These are phyloP conservation scores for Rhyacichthys aspro DNA, from an alignment of 2,797 vertebrate genomes.

Conservation along the genomic window DNA sequence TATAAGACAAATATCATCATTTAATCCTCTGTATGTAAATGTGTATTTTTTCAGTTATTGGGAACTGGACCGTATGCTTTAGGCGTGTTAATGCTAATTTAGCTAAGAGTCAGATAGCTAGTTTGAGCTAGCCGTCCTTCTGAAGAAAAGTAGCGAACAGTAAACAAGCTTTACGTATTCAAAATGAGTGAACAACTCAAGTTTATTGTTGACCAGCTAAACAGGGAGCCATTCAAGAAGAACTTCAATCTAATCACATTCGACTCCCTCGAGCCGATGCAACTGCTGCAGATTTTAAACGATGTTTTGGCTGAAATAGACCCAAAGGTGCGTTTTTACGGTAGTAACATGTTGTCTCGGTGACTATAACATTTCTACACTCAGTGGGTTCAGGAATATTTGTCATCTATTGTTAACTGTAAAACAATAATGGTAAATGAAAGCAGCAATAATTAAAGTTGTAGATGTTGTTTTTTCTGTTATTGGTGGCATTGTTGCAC, in stretches of 20 bases:
- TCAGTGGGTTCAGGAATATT: too few relatives aligned
- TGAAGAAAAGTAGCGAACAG: neutral
- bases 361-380: too few relatives aligned
- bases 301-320: constrained; percentile 96
- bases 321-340: constrained; percentile 84
- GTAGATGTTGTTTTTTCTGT: neutral
- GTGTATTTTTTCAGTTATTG: too few relatives aligned
- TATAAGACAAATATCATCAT: too few relatives aligned
- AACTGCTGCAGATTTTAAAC: constrained; percentile 91
- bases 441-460: too few relatives aligned
- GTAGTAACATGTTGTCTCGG: too few relatives aligned
- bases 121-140: constrained; percentile 28
- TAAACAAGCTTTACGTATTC: neutral
- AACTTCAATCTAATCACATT: constrained; percentile 96
- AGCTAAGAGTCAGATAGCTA: neutral
- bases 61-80: neutral
- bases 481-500: neutral
- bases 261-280: constrained; percentile 92
- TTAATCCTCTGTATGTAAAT: neutral
- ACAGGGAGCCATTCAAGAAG: constrained; percentile 94
- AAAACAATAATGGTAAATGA: too few relatives aligned
- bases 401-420: neutral
- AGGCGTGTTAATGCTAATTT: neutral
- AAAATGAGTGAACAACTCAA: constrained; percentile 94
- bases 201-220: constrained; percentile 93